phyloP scores from a whole-genome alignment of 1,140 invertebrate genomes.

The Anastatus disparis region DNA sequence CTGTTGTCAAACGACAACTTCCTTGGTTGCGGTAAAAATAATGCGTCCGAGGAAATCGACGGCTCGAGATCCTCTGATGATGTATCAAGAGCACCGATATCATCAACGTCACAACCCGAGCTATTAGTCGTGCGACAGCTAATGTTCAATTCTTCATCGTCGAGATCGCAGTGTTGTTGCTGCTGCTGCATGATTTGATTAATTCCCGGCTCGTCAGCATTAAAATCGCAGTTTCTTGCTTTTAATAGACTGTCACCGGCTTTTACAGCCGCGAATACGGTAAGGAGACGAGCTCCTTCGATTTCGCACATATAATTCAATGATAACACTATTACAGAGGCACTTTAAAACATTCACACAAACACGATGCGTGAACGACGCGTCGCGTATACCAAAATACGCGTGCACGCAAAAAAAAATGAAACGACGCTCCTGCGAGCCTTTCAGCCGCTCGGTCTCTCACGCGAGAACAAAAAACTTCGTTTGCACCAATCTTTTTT shows the following conservation, averaged over 20 bases:
- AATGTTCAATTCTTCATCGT: conserved; percentile 60
- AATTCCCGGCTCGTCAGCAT: conserved; percentile 16
- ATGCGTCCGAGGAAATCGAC: background rate
- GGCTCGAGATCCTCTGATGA: conserved; percentile 50
- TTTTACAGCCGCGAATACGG: background rate
- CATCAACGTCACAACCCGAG: conserved; percentile 57
- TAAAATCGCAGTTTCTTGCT: conserved; percentile 3
- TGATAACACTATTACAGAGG: too few relatives aligned
- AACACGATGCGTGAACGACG: too few relatives aligned
- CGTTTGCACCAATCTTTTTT: too few relatives aligned
- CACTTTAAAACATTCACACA: too few relatives aligned
- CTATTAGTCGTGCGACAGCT: conserved; percentile 56
- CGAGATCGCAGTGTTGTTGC: conserved; percentile 50
- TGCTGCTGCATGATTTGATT: conserved; percentile 10
- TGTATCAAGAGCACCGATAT: conserved; percentile 50
- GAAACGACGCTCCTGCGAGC: too few relatives aligned
- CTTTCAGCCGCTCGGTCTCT: too few relatives aligned
- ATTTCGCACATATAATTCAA: too few relatives aligned
- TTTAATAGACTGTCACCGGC: too few relatives aligned
- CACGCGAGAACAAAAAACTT: too few relatives aligned
- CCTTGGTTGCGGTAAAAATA: conserved; percentile 51
- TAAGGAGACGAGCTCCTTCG: background rate
- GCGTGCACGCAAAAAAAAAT: too few relatives aligned
- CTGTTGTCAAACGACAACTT: conserved; percentile 57
- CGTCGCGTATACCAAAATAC: too few relatives aligned